These are phyloP conservation scores for Hepsetus odoe DNA, from an alignment of 2,113 vertebrate genomes.

Conservation along the genomic window DNA sequence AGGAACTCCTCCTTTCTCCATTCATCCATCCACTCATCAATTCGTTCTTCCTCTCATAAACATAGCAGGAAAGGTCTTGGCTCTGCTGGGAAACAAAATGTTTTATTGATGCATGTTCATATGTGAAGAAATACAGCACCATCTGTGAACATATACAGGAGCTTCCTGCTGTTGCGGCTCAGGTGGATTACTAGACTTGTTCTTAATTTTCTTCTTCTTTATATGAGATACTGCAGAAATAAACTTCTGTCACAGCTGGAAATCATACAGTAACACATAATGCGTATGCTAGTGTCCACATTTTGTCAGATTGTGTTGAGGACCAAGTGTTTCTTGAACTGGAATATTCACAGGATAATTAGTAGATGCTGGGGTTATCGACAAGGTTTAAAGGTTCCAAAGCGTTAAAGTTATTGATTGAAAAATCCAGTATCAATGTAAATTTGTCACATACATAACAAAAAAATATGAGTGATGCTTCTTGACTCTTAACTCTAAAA, in stretches of 20 bases:
- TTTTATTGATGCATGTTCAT: conserved; percentile 77
- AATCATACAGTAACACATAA: too few species aligned
- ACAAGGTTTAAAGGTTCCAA: too few species aligned
- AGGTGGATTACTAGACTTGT: background rate
- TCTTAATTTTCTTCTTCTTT: background rate
- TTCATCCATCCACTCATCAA: conserved; percentile 78
- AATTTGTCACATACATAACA: too few species aligned
- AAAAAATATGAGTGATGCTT: too few species aligned
- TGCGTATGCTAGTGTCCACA: too few species aligned
- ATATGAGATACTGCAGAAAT: background rate
- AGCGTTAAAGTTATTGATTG: too few species aligned
- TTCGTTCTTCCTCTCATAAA: conserved; percentile 78
- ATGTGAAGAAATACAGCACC: conserved; percentile 57
- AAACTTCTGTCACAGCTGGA: background rate
- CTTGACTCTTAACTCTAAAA: too few species aligned
- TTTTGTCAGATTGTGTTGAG: background rate
- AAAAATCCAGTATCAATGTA: too few species aligned
- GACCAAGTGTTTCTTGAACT: background rate
- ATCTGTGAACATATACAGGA: background rate
- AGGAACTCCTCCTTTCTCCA: conserved; percentile 72
- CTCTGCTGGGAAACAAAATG: conserved; percentile 75
- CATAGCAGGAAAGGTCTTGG: conserved; percentile 69
- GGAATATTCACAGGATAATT: too few species aligned
- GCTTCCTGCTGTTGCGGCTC: conserved; percentile 13
- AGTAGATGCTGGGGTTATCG: too few species aligned